Base-by-base conservation (phyloP, 1,140 invertebrate genomes). In the Ostrea edulis region DNA sequence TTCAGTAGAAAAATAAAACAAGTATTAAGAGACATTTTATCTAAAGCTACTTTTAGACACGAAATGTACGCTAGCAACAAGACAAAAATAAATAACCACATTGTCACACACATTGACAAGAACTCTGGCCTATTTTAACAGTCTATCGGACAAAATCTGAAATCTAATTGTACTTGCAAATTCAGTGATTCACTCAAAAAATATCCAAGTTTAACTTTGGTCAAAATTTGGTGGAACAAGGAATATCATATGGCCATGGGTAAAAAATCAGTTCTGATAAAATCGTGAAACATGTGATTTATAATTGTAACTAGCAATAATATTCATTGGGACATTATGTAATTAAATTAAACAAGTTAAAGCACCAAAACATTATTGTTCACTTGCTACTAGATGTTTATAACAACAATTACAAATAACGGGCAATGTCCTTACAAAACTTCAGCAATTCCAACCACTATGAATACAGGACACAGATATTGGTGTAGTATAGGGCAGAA, bases 1-100 rank as follows among this genome's bases (percentile, higher is more conserved):
- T 77, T 77, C 22, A 77, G 25, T 35, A 77, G 68, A 77, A 77
- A 77, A 77, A 77, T 77, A 77, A 77, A 77, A 77, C 22, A 77
- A 29, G 68, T 77, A 35, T 5, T 29, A 71, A 29, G 68, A 77
- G 68, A 77, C 68, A 77, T 29, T 77, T 12, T 77, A n/a, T 62
- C n/a, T 77, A 77, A 77, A 77, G 68, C 68, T 77, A 77, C 65
- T 14, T 29, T 25, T 77, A 29, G 11, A 77, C 29, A 77, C 12
- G 29, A 77, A 35, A 25, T 29, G 14, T 29, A 77, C 25, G 17
- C 68, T 77, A 77, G 68, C 68, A 77, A 77, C 22, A 77, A 35
- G 12, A 77, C 12, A 35, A 77, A 77, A 77, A 77, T 77, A 77
- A 77, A 77, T 77, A 77, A 77, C 29, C 11, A 44, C 25, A 14